Evolutionary conservation across 2,797 vertebrate genomes (phyloP), one percentile per base, ranked within the genome.

Genomic region (Cetoscarus ocellatus): DNA sequence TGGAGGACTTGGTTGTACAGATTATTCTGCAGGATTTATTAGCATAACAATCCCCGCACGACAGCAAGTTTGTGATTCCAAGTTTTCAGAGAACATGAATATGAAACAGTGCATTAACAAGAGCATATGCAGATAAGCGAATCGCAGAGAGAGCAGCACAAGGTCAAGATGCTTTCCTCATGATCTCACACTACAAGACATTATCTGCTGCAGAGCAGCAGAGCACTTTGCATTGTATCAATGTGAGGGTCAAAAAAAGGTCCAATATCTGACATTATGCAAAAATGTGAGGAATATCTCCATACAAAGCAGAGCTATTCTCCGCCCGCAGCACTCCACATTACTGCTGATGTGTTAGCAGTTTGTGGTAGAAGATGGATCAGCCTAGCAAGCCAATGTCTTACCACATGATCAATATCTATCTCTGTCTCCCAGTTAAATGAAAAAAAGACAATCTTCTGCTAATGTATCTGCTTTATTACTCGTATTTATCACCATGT

Each of bases 401-500:
- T 91, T 85, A 77, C 80, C 71, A 73, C 80, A 86, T 89, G 84
- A 94, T 91, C 90, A 89, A 91, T 89, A 91, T 92, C 88, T 84
- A 84, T 92, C 89, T 92, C 79, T 90, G 91, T 91, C 89, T 81
- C 71, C 80, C 69, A 53, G 82, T 88, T 80, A 83, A 87, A 93
- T 90, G 88, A 87, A 90, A 90, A 93, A 90, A 86, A 87, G 85
- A 88, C 88, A 88, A 89, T 91, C 86, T 90, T 83, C 80, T 70
- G 59, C 87, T 88, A 92, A 93, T 91, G 87, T 70, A 82, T 87
- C 86, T 81, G 76, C 76, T 84, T 90, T 93, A 93, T 93, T 92
- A 91, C 89, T 86, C 57, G 74, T 89, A 92, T 94, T 91, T 89
- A 92, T 93, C 91, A 92, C 79, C 73, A 68, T 75, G 85, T 80